Evolutionary conservation across 2,113 vertebrate genomes (phyloP).

Genomic region (Etia nguti): DNA sequence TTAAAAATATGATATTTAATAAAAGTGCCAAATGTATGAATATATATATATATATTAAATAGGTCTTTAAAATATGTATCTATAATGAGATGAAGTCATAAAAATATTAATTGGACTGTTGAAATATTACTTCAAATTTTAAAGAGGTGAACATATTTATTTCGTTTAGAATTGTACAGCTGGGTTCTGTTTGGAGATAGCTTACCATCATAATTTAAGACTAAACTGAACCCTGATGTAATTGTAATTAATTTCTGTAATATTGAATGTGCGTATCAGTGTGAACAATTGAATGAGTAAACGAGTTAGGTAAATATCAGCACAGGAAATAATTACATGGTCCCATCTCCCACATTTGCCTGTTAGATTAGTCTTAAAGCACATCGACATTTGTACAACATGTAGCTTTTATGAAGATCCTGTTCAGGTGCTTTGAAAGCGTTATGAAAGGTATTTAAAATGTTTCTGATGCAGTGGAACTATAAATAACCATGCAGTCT

Average conservation of each 20-base stretch:
- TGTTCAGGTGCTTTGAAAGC: slow-evolving; percentile 45
- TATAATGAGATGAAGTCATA: neutral
- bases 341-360: neutral
- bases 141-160: neutral
- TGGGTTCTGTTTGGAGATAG: neutral
- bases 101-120: neutral
- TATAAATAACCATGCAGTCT: slow-evolving; percentile 66
- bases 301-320: neutral
- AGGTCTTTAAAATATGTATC: neutral
- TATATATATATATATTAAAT: neutral
- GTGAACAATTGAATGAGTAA: neutral
- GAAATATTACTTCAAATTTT: neutral
- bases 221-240: neutral
- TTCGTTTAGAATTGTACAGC: neutral
- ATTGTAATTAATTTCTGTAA: neutral
- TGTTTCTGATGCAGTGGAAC: slow-evolving; percentile 38
- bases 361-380: neutral
- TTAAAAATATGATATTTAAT: neutral
- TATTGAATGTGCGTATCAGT: neutral
- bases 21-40: neutral
- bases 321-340: neutral
- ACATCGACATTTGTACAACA: neutral
- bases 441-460: slow-evolving; percentile 46
- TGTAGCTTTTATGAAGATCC: slow-evolving; percentile 27
- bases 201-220: neutral